Percentiles rank a stretch among this genome's conserved stretches.
Conservation (phyloP, 1,140 invertebrate species). For the Carposina sasakii region DNA sequence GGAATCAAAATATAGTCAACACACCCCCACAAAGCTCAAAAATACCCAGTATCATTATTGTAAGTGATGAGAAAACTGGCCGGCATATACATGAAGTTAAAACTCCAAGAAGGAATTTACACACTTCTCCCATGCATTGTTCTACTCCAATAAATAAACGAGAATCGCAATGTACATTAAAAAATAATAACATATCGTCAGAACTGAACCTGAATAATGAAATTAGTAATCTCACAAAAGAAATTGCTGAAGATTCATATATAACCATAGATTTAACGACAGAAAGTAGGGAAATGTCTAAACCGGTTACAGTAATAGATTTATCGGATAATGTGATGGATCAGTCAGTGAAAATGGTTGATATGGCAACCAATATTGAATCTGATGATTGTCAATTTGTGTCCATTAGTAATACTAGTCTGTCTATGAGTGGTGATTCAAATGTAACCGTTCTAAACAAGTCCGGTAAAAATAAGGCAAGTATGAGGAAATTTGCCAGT, state of each 20-base stretch:
- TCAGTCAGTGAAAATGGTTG: too few species aligned
- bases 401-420: conserved; percentile 26
- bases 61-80: too few species aligned
- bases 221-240: conserved; percentile 36
- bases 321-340: too few species aligned
- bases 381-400: conserved; percentile 24
- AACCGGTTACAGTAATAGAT: too few species aligned
- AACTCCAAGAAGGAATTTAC: too few species aligned
- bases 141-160: not conserved
- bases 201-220: conserved; percentile 27
- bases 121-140: too few species aligned
- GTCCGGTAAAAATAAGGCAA: conserved; percentile 18
- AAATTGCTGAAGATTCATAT: conserved; percentile 47
- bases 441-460: conserved; percentile 45
- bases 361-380: conserved; percentile 37
- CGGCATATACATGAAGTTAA: too few species aligned
- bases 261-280: conserved; percentile 54
- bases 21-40: too few species aligned
- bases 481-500: conserved; percentile 36
- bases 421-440: conserved; percentile 52
- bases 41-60: too few species aligned
- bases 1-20: too few species aligned
- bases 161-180: too few species aligned
- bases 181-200: conserved; percentile 15
- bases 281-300: too few species aligned